Percentiles rank a stretch among this genome's conserved stretches.
phyloP scores from a whole-genome alignment of 2,888 invertebrate genomes.

The Hydraecia micacea region DNA sequence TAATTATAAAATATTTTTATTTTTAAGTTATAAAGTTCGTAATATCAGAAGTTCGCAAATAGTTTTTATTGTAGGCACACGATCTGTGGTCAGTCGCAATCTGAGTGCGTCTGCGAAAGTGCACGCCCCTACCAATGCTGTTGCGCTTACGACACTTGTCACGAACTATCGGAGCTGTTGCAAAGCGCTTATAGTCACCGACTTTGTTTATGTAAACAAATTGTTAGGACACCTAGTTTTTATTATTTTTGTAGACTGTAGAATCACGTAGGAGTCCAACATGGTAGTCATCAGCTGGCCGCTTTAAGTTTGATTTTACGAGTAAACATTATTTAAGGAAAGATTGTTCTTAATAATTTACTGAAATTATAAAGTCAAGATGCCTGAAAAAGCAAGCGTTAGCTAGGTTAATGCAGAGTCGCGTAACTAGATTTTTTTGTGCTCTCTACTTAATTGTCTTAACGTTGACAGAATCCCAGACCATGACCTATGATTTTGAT shows the following conservation, averaged over 20 bases:
- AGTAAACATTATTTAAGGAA: too few species aligned
- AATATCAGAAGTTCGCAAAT: slow-evolving; percentile 5
- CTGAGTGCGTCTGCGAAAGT: slow-evolving; percentile 77
- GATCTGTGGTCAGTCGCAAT: slow-evolving; percentile 68
- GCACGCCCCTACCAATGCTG: slow-evolving; percentile 76
- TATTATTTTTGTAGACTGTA: neutral
- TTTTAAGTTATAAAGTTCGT: slow-evolving; percentile 9
- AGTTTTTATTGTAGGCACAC: slow-evolving; percentile 45
- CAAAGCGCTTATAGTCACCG: slow-evolving; percentile 43
- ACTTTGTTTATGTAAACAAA: slow-evolving; percentile 48
- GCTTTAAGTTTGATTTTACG: too few species aligned
- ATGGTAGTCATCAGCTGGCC: too few species aligned
- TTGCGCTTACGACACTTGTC: slow-evolving; percentile 79
- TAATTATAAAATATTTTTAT: neutral
- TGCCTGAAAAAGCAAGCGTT: neutral
- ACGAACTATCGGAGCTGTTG: slow-evolving; percentile 60
- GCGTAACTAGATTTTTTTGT: neutral
- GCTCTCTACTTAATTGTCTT: neutral
- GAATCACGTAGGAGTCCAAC: neutral
- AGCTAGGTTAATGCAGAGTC: neutral
- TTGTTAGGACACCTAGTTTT: slow-evolving; percentile 19
- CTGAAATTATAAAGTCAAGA: neutral
- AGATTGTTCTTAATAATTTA: neutral
- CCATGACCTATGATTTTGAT: neutral
- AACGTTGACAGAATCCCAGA: neutral